A percentile compares a stretch with the other conserved stretches of the same genome.
Evolutionary conservation across 2,113 vertebrate genomes (phyloP).

Genomic region (Craseonycteris thonglongyai): DNA sequence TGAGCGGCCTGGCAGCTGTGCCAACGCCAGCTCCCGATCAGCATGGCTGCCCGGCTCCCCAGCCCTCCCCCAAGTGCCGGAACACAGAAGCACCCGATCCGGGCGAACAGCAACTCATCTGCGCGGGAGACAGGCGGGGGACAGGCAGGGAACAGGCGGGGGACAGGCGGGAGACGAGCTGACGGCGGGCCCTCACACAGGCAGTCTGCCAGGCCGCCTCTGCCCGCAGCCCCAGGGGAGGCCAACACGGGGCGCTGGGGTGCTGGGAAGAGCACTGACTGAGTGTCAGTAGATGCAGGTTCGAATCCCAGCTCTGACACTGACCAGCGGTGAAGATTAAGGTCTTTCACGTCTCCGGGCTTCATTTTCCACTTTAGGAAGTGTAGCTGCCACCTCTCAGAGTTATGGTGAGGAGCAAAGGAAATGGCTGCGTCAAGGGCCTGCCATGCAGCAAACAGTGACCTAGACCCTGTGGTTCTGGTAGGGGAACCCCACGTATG

Average conservation of each 20-base stretch:
- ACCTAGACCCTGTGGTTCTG: neutral
- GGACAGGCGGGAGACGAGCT: neutral
- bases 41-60: conserved; percentile 60
- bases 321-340: neutral
- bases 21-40: conserved; percentile 63
- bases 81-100: conserved; percentile 23
- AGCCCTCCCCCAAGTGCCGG: neutral
- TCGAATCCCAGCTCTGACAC: neutral
- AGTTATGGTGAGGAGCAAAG: neutral
- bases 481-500: neutral
- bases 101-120: conserved; percentile 24
- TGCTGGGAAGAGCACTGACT: neutral
- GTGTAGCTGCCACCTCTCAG: neutral
- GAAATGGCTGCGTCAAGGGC: neutral
- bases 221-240: neutral
- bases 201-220: neutral
- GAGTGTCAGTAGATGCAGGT: neutral
- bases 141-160: neutral
- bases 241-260: rapidly evolving
- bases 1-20: conserved; percentile 72
- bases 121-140: neutral
- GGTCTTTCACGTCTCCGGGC: neutral
- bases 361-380: neutral
- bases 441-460: neutral
- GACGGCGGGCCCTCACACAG: neutral